Percentiles rank a stretch among this genome's conserved stretches.
These are phyloP conservation scores for Drosophila acutilabella DNA, from an alignment of 2,888 invertebrate species.

Conservation along the genomic window DNA sequence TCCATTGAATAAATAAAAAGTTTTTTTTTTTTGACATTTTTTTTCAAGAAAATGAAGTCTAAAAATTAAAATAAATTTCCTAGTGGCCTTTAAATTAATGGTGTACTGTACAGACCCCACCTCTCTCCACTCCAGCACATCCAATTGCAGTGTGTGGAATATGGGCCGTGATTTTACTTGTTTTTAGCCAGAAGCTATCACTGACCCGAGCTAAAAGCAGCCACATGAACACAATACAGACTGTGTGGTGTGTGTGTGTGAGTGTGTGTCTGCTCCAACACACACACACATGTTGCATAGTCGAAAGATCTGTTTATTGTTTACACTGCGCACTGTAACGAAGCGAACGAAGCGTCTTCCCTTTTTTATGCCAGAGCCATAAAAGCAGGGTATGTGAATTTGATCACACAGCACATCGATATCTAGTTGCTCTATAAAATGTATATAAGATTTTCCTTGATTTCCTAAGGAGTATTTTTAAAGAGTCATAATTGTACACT, in stretches of 20 bases:
- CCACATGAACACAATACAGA: slow-evolving; percentile 9
- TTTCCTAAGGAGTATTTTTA: no score
- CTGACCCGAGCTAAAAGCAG: slow-evolving; percentile 38
- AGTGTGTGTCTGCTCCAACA: slow-evolving; percentile 2
- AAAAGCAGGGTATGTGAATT: slow-evolving; percentile 6
- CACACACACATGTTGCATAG: slow-evolving; percentile 26
- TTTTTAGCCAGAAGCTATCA: slow-evolving; percentile 44
- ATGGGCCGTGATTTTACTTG: slow-evolving; percentile 28
- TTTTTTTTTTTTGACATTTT: not conserved
- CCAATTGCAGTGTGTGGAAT: slow-evolving; percentile 17
- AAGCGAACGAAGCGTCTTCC: slow-evolving; percentile 9
- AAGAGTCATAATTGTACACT: no score
- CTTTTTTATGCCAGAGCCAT: slow-evolving; percentile 37
- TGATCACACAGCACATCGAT: not conserved
- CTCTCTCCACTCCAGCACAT: not conserved
- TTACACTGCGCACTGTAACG: slow-evolving; percentile 54
- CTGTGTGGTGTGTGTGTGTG: not conserved
- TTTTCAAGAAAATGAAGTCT: no score
- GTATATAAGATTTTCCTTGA: no score
- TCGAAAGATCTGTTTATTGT: slow-evolving; percentile 73
- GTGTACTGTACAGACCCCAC: not conserved
- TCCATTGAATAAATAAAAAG: no score
- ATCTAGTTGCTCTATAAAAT: slow-evolving; percentile 12
- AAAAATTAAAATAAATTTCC: no score
- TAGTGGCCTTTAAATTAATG: not conserved